Percentiles rank a stretch among this genome's conserved stretches.
These are phyloP conservation scores for Pelochelys cantorii DNA, from an alignment of 2,797 vertebrate genomes.

Conservation along the genomic window DNA sequence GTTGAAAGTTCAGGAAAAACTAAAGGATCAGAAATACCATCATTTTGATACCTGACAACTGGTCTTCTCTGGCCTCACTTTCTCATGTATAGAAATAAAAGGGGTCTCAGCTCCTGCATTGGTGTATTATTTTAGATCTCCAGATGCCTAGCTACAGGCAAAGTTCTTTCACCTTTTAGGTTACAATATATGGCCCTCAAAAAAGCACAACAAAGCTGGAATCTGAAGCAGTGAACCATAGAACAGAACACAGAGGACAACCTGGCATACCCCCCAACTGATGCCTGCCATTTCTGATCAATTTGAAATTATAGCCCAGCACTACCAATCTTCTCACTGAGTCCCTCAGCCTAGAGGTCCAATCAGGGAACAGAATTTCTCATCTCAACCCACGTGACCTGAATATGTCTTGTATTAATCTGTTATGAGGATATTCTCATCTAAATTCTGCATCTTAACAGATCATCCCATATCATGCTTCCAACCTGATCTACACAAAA, in stretches of 20 bases:
- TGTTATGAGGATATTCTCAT: slow-evolving; percentile 18
- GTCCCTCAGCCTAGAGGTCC: not conserved
- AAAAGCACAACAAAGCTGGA: not conserved
- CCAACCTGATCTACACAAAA: slow-evolving; percentile 47
- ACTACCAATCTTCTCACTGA: not conserved
- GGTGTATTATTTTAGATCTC: not conserved
- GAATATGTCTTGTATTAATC: slow-evolving; percentile 43
- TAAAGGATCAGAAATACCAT: not conserved
- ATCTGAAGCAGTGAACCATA: slow-evolving; percentile 8
- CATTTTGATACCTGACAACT: not conserved
- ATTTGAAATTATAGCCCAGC: not conserved
- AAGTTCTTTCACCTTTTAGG: not conserved
- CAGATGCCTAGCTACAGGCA: not conserved
- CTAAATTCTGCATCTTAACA: not conserved
- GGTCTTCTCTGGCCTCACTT: not conserved
- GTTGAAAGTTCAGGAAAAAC: not conserved
- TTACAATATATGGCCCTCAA: not conserved
- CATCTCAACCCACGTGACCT: not conserved
- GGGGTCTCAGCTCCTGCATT: not conserved
- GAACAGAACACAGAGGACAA: not conserved
- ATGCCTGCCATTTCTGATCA: not conserved
- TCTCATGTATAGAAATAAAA: not conserved
- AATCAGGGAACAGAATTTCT: slow-evolving; percentile 38
- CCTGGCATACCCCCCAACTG: not conserved
- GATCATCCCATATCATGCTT: not conserved